Evolutionary conservation across 1,140 invertebrate genomes (phyloP), one percentile per base, ranked within the genome.

Genomic region (Manduca sexta): DNA sequence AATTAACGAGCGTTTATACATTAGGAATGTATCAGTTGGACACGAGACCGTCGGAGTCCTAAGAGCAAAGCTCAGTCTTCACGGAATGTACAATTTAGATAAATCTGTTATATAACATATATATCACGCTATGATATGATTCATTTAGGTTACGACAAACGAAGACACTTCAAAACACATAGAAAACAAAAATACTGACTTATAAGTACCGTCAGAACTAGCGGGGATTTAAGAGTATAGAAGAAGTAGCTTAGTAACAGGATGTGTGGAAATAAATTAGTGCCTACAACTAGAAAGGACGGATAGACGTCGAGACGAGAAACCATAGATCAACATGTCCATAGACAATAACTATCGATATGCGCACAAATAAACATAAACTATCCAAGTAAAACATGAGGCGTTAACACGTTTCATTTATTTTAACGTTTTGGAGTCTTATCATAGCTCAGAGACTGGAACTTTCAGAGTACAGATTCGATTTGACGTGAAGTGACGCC

Each of bases 101-200:
- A 29, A 48, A 43, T 50, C 48, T 26, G 33, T 34, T 40, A 52
- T 49, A 40, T 41, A 55, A 56, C 44, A 48, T 48, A 44, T 45
- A 56, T 72, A 72, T 72, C 69, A 72, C 66, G 57, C 35, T 21
- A 62, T 70, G 69, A 72, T 72, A 74, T 72, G 69, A 60, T 63
- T 66, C 49, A 46, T 51, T 53, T 41, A 41, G 39, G n/a, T 47
- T 44, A 44, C 40, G 44, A 49, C 30, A 49, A 35, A 33, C 31
- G 33, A 39, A 16, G 41, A 48, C 34, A 44, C 40, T 48, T 49
- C 47, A 55, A 52, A 48, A 43, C 51, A 55, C 15, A 40, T 50
- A 51, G 46, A 47, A 59, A 47, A 56, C n/a, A n/a, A 68, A 57
- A 62, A 60, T 60, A 64, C 60, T 64, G 58, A 65, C 62, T 30